Evolutionary conservation across 2,888 invertebrate genomes (phyloP).

Genomic region (Macrophya annulata): DNA sequence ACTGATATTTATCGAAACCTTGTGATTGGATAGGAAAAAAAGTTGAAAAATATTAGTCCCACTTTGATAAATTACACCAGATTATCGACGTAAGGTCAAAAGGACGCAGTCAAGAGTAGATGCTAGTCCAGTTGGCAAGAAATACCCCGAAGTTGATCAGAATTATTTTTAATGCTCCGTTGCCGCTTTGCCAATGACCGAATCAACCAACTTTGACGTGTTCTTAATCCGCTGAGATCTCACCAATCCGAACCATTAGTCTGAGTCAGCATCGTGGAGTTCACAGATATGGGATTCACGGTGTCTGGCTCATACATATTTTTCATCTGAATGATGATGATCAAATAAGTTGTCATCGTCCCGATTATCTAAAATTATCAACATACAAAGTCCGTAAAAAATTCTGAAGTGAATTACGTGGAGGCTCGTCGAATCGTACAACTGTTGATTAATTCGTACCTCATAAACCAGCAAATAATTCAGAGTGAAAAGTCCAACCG

Average conservation of each 20-base stretch:
- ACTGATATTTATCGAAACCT: too few relatives aligned
- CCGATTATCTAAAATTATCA: constrained; percentile 4
- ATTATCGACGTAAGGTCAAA: too few relatives aligned
- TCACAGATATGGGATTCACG: not conserved
- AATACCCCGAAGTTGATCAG: too few relatives aligned
- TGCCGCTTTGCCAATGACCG: too few relatives aligned
- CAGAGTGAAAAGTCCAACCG: constrained; percentile 68
- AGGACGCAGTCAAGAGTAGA: too few relatives aligned
- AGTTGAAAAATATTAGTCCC: too few relatives aligned
- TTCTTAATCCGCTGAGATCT: not conserved
- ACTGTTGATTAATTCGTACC: not conserved
- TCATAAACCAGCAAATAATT: constrained; percentile 54
- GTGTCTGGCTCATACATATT: not conserved
- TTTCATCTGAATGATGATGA: constrained; percentile 24
- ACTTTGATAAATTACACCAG: too few relatives aligned
- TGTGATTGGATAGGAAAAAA: too few relatives aligned
- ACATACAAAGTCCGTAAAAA: not conserved
- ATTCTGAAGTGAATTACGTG: not conserved
- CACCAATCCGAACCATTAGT: not conserved
- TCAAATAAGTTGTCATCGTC: constrained; percentile 24
- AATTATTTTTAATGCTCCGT: too few relatives aligned
- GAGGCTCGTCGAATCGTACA: not conserved
- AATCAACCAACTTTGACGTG: not conserved
- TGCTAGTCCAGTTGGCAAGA: too few relatives aligned
- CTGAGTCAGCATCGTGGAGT: not conserved